Percentiles rank a stretch among this genome's conserved stretches.
Evolutionary conservation across 1,140 invertebrate species (phyloP).

Genomic region (Harlomillsia oculata): DNA sequence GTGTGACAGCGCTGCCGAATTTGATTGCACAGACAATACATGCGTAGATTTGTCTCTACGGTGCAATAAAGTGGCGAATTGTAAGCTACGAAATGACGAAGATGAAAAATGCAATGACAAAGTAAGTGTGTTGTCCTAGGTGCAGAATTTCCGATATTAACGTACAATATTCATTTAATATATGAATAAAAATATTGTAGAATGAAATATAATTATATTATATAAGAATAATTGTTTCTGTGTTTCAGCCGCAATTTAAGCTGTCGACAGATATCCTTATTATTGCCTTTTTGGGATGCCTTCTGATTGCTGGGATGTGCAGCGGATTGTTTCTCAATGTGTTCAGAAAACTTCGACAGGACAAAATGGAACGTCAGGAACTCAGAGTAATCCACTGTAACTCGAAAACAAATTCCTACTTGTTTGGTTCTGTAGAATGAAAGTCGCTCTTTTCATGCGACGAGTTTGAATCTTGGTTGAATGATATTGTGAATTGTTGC

Average conservation of each 20-base stretch:
- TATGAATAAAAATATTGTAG: background rate
- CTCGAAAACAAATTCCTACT: no score
- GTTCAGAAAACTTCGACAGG: conserved; percentile 66
- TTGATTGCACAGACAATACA: conserved; percentile 59
- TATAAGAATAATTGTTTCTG: background rate
- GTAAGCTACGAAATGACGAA: conserved; percentile 74
- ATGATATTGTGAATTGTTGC: background rate
- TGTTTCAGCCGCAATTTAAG: background rate
- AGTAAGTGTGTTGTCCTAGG: no score
- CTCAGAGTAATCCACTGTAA: conserved; percentile 21
- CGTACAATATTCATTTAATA: no score
- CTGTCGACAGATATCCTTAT: conserved; percentile 64
- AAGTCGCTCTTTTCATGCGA: background rate
- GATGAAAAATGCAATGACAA: conserved; percentile 39
- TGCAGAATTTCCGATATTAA: no score
- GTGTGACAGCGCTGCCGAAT: conserved; percentile 3
- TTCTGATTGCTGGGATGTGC: conserved; percentile 77
- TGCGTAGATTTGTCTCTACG: conserved; percentile 61
- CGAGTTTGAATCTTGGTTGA: background rate
- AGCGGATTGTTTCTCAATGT: conserved; percentile 77
- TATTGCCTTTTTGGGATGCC: conserved; percentile 76
- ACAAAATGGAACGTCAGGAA: conserved; percentile 70
- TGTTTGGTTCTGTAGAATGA: no score
- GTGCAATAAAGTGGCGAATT: conserved; percentile 67
- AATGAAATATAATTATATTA: background rate